Conservation (phyloP, 2,113 vertebrate genomes). For the Acanthisitta chloris region DNA sequence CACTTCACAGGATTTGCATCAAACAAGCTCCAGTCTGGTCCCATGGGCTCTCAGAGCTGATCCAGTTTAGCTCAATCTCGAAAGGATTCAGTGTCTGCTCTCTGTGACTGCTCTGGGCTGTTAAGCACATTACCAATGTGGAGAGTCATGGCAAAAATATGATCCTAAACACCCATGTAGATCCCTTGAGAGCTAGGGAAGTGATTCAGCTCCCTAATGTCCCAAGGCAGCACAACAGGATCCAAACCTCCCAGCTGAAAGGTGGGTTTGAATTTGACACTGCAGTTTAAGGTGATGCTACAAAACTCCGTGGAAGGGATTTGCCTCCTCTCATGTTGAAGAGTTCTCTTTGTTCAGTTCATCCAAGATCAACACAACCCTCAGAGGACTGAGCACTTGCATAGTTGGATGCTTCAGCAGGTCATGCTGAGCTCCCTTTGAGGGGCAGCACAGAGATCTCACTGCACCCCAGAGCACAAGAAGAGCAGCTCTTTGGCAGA, state of each 20-base stretch:
- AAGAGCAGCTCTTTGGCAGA: background rate
- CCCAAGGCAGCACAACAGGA: background rate
- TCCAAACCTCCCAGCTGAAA: background rate
- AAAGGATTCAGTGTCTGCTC: background rate
- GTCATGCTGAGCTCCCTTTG: background rate
- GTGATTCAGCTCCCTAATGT: background rate
- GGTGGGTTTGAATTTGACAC: background rate
- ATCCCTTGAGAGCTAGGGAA: background rate
- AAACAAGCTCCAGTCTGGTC: background rate
- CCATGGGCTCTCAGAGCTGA: background rate
- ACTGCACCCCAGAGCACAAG: too few relatives aligned
- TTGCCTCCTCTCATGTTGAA: background rate
- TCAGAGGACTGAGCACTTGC: background rate
- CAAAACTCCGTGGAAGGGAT: background rate
- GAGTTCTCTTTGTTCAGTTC: background rate
- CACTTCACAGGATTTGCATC: background rate
- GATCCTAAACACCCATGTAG: background rate
- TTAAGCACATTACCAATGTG: background rate
- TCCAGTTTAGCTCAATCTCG: background rate
- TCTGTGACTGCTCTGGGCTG: background rate
- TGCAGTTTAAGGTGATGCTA: background rate
- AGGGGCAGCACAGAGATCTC: background rate
- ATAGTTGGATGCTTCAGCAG: background rate
- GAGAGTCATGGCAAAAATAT: accelerated
- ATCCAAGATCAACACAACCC: background rate